Evolutionary conservation across 2,797 vertebrate genomes (phyloP), one percentile per base, ranked within the genome.

Genomic region (Sebastes diaconus): DNA sequence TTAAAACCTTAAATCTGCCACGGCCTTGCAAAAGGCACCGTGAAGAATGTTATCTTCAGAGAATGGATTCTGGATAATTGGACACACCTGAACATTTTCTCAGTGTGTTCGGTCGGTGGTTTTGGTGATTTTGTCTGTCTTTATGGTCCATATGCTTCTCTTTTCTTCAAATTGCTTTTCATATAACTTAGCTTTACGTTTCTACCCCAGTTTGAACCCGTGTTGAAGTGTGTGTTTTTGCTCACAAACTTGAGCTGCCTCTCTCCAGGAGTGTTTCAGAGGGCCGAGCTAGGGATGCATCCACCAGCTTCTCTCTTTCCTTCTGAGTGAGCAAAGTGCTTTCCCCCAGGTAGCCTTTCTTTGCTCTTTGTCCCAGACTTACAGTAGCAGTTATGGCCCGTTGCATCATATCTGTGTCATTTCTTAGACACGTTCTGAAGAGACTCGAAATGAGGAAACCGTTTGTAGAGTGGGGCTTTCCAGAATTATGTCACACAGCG

Each of bases 391-490:
- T 71, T 76, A 58, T 75, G 34, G 68, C 64, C 83, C 2, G 1
- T 57, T 87, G 52, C 81, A 64, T 30, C 63, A 59, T 73, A 77
- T 85, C 71, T 85, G 42, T 69, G 68, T 68, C 57, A 76, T 83
- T 87, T 64, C 77, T 70, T 27, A n/a, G 65, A 88, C 61, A 63
- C 60, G n/a, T 63, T 55, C 22, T 34, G 30, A 57, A 59, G 68
- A 84, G 55, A 73, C 61, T 78, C 1, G 1, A 68, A 34, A 39
- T 14, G 55, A 77, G 55, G 39, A 78, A 78, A 58, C 22, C 3
- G 22, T 79, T 75, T 42, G 73, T 13, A 50, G 34, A 61, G 16
- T n/a, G 52, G 12, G 22, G 12, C 9, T 74, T 50, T 60, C n/a
- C 36, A 70, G 59, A 63, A 71, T 80, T 20, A 77, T 82, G 85